A percentile compares a stretch with the other conserved stretches of the same genome.
These are phyloP conservation scores for Sylvilagus floridanus DNA, from an alignment of 2,797 vertebrate genomes.

Conservation along the genomic window DNA sequence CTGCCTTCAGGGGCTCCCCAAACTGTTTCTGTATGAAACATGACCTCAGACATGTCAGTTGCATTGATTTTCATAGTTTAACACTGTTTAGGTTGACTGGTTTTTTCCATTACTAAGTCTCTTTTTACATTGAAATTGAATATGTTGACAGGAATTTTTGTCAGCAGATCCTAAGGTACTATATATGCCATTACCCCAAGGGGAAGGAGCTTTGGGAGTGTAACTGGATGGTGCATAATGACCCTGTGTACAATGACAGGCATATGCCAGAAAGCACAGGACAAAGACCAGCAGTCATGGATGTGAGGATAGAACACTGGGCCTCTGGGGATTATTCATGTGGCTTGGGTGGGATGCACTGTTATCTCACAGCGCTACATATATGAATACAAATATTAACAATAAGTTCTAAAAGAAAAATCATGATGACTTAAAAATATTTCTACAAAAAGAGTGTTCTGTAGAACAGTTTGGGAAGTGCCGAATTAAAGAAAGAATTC, in stretches of 20 bases:
- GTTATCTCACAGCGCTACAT: not conserved
- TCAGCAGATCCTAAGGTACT: not conserved
- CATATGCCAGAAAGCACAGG: not conserved
- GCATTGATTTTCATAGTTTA: slow-evolving; percentile 60
- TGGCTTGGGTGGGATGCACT: not conserved
- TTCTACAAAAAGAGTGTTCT: not conserved
- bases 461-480: not conserved
- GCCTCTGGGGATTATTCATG: not conserved
- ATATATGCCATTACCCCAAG: not conserved
- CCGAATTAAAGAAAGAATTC: slow-evolving; percentile 22
- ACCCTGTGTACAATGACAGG: not conserved
- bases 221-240: slow-evolving; percentile 37
- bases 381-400: slow-evolving; percentile 9
- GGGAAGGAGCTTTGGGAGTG: not conserved
- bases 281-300: not conserved
- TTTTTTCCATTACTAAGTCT: slow-evolving; percentile 46
- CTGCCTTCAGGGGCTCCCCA: slow-evolving; percentile 3
- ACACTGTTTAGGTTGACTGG: slow-evolving; percentile 47
- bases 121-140: slow-evolving; percentile 58
- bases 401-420: slow-evolving; percentile 33
- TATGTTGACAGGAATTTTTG: slow-evolving; percentile 13
- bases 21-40: slow-evolving; percentile 48
- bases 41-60: not conserved
- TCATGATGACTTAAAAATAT: not conserved
- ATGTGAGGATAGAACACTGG: not conserved